Base-by-base conservation (phyloP, 1,140 invertebrate species). In the Agraylea sexmaculata region DNA sequence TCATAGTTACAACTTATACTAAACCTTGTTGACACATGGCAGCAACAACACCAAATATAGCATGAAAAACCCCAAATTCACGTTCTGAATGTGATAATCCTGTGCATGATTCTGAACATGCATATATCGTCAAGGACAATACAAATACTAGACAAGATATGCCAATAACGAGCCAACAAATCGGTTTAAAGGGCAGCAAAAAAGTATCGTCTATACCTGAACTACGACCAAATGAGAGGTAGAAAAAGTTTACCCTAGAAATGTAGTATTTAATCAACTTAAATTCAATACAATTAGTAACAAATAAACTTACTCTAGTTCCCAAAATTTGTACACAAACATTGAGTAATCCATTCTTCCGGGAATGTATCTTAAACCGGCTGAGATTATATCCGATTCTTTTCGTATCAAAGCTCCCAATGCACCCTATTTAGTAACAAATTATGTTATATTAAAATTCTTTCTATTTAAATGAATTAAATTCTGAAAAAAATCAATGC, bases 21-120 rank as follows among this genome's bases (percentile, higher is more conserved):
- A 8, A 15, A 47, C 45, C 45, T 36, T 47, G 41, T 40, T 47
- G 45, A 40, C 45, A 47, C 16, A 43, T 30, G 13, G 45, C 45
- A 18, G 40, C 45, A 22, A 47, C 40, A 10, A 43, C 41, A 13
- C 29, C 31, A n/a, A 47, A 43, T 5, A 34, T 1, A 6, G 39
- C 33, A 23, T 41, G 10, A 31, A 13, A n/a, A 42, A 5, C 6
- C 21, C 13, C 34, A 37, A 10, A 37, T 15, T 3, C 22, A 3
- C 16, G n/a, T 4, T 28, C 13, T 22, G 36, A 23, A 8, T 23
- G 5, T 12, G 22, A 6, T 23, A 23, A 4, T 2, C 2, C 4
- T 43, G 41, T 38, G n/a, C 16, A 13, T 13, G 28, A 17, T 30
- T 38, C 23, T 43, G 45, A 27, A 21, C 5, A 4, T 31, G 2